A percentile compares a stretch with the other conserved stretches of the same genome.
These are phyloP conservation scores for Neosilurus mollespiculum DNA, from an alignment of 2,797 vertebrate species.

Conservation along the genomic window DNA sequence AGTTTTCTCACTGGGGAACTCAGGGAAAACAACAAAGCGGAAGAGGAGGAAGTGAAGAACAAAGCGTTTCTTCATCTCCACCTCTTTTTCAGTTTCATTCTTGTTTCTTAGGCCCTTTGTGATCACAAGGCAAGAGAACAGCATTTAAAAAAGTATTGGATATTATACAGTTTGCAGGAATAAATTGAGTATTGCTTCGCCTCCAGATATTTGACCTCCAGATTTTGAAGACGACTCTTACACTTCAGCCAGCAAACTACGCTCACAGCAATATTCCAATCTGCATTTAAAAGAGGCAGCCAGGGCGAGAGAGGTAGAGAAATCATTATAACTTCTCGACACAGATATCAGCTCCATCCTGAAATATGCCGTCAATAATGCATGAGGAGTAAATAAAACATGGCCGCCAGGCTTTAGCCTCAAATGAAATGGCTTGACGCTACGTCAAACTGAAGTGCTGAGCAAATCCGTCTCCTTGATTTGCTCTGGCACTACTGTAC, in stretches of 20 bases:
- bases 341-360: constrained; percentile 58
- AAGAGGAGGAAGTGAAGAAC: neutral
- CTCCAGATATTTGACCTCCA: neutral
- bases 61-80: neutral
- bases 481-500: neutral
- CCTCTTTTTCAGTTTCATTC: neutral
- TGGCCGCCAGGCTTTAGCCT: constrained; percentile 62
- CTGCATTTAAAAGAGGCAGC: neutral
- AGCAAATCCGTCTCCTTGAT: constrained; percentile 17
- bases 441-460: constrained; percentile 31
- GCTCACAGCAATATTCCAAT: neutral
- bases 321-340: constrained; percentile 28
- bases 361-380: constrained; percentile 72
- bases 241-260: neutral
- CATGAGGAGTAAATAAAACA: constrained; percentile 75
- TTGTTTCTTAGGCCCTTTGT: neutral
- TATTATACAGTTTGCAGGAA: neutral
- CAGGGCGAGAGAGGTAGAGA: constrained; percentile 1
- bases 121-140: neutral
- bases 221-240: neutral
- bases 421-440: constrained; percentile 50
- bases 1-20: neutral
- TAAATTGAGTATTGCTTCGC: neutral
- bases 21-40: neutral
- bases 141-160: neutral